Base-by-base conservation (phyloP, 2,797 vertebrate genomes). In the Lindbergichthys nudifrons region DNA sequence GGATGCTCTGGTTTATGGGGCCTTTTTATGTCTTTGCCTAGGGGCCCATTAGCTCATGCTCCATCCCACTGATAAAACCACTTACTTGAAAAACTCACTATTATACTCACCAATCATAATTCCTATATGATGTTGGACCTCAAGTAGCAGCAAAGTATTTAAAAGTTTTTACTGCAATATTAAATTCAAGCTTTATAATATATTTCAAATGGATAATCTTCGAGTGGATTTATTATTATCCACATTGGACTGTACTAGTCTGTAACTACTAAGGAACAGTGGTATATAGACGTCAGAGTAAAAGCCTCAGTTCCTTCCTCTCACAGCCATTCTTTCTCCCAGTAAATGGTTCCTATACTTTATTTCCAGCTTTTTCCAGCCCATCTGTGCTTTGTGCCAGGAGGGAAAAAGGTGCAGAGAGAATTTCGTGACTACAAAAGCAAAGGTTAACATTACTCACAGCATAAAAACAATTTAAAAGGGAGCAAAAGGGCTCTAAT, bases 391-490 rank as follows among this genome's bases (percentile, higher is more conserved):
- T 93, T 94, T 94, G 87, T 92, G 88, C 88, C 86, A 83, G 86
- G 81, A 89, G 80, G 86, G 73, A 87, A 87, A 87, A 90, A 91
- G 88, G 88, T 86, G 89, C 90, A 85, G 88, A 93, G 90, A 89
- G 90, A 94, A 95, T 95, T 94, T 92, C 79, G 90, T 91, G 92
- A 95, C 90, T 92, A 94, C 92, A 94, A 92, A 95, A 94, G 91
- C 92, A 94, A 94, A 95, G 93, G 95, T 93, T 95, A 95, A 94
- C 90, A 94, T 95, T 95, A 94, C 93, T 91, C 89, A 93, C 91
- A 88, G 91, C 91, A 94, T 95, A 94, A 94, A 93, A 94, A 94
- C 92, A 94, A 94, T 95, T 94, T 95, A 94, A 94, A 95, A 94
- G 92, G 92, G 92, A 93, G 91, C 92, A 94, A 94, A 95, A 93